Evolutionary conservation across 2,888 invertebrate genomes (phyloP), one percentile per base, ranked within the genome.

Genomic region (Apotomis betuletana): DNA sequence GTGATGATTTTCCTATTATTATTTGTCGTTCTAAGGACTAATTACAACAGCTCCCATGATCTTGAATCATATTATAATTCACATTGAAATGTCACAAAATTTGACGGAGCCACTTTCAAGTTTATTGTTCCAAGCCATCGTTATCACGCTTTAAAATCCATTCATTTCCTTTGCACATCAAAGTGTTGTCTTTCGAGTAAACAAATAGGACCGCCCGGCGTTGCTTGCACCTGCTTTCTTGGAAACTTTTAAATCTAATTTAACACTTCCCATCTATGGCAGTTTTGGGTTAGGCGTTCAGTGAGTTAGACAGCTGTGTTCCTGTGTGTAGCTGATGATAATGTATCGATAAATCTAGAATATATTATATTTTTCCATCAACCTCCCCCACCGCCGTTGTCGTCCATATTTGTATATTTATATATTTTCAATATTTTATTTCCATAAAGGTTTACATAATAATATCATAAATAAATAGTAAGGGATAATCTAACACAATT

Each of bases 161-260:
- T 61, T 46, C 36, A 63, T 70, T 79, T 79, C 75, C 75, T 69
- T 51, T 36, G 6, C 54, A 80, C 82, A 77, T 83, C 83, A 83
- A 81, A 83, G 82, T 77, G 75, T 77, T 77, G 74, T 76, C 70
- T 77, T 77, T 74, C 55, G 70, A 68, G 65, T 78, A 77, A 79
- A 80, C 79, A 82, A 81, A 79, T 77, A 55, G 44, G 61, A 61
- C 60, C 67, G 36, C 74, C 69, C 67, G 74, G 72, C 51, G 76
- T 67, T 77, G 82, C 67, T 74, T 67, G 77, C 89, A 89, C 87
- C 89, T 88, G 89, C 78, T 76, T 88, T 89, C 87, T 78, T 49
- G 70, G 88, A 87, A 69, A 63, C 44, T 61, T 44, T 9, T 52
- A 46, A 27, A 13, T 49, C 55, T 55, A 69, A 61, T 46, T 69